Percentiles rank a stretch among this genome's conserved stretches.
phyloP scores from a whole-genome alignment of 2,113 vertebrate genomes.

The Varanus komodoensis region DNA sequence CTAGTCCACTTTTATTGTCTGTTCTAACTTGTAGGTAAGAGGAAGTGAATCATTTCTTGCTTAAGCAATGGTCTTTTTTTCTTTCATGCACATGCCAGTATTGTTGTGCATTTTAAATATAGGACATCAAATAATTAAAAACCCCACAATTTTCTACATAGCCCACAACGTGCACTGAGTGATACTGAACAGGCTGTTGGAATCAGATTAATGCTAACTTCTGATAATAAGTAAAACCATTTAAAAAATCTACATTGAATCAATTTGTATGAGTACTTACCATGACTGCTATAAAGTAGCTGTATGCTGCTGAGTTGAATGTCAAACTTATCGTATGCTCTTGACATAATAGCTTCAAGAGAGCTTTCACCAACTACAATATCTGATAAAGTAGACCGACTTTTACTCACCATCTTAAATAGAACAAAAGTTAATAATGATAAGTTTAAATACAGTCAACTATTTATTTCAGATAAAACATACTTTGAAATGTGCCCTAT shows the following conservation, averaged over 20 bases:
- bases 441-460: constrained; percentile 5
- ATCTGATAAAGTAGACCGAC: constrained; percentile 83
- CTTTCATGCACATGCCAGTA: neutral
- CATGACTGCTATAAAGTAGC: constrained; percentile 89
- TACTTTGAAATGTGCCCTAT: neutral
- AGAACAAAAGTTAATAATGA: constrained; percentile 22
- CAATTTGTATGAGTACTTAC: constrained; percentile 74
- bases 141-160: neutral
- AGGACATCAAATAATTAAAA: neutral
- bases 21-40: neutral
- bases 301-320: constrained; percentile 93
- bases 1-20: neutral
- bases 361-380: constrained; percentile 81
- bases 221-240: neutral
- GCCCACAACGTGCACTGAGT: neutral
- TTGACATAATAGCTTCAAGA: constrained; percentile 94
- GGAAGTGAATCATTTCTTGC: neutral
- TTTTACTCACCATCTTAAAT: constrained; percentile 87
- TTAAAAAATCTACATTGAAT: neutral
- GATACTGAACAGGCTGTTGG: neutral
- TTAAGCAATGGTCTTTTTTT: neutral
- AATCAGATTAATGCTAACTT: neutral
- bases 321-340: constrained; percentile 95
- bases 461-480: constrained; percentile 10
- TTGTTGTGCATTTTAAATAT: neutral